Base-by-base conservation (phyloP, 1,140 invertebrate species). In the Dryas iulia region DNA sequence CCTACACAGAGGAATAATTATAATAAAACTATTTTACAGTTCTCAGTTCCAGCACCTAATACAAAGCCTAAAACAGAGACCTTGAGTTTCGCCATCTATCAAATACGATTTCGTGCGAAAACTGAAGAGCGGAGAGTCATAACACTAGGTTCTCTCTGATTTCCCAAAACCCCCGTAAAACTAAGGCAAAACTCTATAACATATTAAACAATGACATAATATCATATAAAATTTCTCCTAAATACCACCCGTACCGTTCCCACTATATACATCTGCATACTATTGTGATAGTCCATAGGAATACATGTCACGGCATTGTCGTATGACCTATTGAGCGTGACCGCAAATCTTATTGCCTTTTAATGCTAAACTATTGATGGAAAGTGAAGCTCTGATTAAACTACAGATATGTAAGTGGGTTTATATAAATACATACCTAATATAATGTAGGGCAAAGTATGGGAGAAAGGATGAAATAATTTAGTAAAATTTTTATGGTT, bases 251-350 rank as follows among this genome's bases (percentile, higher is more conserved):
- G 14, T 18, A n/a, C 18, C 39, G 18, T 47, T 47, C 39, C 39
- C 33, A 18, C 39, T 11, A 18, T 3, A 8, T 47, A 14, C 6
- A 28, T 6, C 2, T 6, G 2, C n/a, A 3, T 35, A 35, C 33
- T 35, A n/a, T n/a, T n/a, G n/a, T n/a, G n/a, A n/a, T n/a, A n/a
- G n/a, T 47, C 53, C 53, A 56, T 7, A 56, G 53, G 53, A 56
- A 56, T 56, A 56, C 53, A 56, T 56, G 25, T 56, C 53, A 56
- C 53, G 53, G 53, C 53, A 56, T 56, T 56, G 53, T 56, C n/a
- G 53, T 56, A 56, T 56, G 53, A 56, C 53, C 53, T 56, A 56
- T 56, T 25, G 53, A 56, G 24, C 53, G 53, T 56, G 53, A 56
- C 53, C 53, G 53, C 53, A 56, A 56, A 56, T 26, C 53, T 56